Percentiles rank a stretch among this genome's conserved stretches.
These are phyloP conservation scores for Brachyrhaphis roseni DNA, from an alignment of 2,797 vertebrate genomes.

Conservation along the genomic window DNA sequence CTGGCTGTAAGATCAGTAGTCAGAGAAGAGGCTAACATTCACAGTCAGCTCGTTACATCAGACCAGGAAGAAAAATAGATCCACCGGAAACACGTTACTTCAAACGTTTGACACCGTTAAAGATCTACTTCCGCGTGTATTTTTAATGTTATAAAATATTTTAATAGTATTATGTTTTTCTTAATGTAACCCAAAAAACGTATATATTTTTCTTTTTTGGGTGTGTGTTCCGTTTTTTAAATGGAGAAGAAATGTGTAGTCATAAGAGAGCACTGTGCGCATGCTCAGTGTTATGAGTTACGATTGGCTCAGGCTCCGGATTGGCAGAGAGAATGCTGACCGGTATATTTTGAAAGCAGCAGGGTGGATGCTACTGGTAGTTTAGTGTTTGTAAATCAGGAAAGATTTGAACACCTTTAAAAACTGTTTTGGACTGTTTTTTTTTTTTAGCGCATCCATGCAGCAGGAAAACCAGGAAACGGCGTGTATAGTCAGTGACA, in stretches of 20 bases:
- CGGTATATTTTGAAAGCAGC: conserved; percentile 34
- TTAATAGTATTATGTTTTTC: not conserved
- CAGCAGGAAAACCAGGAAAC: not conserved
- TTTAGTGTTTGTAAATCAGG: not conserved
- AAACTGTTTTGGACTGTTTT: not conserved
- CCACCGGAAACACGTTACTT: not conserved
- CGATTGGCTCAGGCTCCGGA: conserved; percentile 21
- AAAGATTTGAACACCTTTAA: too few relatives aligned
- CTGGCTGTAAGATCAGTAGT: not conserved
- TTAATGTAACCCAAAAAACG: not conserved
- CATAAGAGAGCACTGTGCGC: not conserved
- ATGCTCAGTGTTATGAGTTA: not conserved
- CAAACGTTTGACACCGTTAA: not conserved
- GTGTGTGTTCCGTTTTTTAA: not conserved
- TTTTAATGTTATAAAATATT: not conserved
- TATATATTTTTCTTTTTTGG: not conserved
- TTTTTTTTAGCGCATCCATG: not conserved
- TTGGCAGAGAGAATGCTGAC: not conserved
- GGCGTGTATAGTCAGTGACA: not conserved
- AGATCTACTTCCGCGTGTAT: not conserved
- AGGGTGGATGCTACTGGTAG: not conserved
- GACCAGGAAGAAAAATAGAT: not conserved
- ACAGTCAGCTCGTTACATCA: not conserved
- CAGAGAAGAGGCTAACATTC: not conserved
- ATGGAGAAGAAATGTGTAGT: not conserved